Conservation (phyloP, 2,797 vertebrate species). For the Adrianichthys oophorus region DNA sequence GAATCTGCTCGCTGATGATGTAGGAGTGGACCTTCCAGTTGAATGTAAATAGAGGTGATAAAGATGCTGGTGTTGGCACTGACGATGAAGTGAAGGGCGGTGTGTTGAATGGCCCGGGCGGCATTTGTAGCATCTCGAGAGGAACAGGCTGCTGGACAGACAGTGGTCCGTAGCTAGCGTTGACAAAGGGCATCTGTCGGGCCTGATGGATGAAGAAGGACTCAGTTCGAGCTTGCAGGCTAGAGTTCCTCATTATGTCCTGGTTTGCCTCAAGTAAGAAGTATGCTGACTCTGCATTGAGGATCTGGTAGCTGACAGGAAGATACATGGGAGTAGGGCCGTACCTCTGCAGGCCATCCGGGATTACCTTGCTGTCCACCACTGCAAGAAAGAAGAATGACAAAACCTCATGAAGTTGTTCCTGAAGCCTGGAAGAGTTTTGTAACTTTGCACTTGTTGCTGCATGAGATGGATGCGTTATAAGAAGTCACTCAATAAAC, state of each 20-base stretch:
- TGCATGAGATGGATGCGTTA: slow-evolving; percentile 13
- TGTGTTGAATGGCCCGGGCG: slow-evolving; percentile 70
- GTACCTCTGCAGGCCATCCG: slow-evolving; percentile 83
- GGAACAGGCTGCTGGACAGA: slow-evolving; percentile 84
- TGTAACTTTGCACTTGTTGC: slow-evolving; percentile 3
- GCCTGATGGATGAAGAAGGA: slow-evolving; percentile 90
- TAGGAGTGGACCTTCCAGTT: slow-evolving; percentile 85
- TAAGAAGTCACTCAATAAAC: slow-evolving; percentile 25
- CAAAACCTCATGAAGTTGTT: slow-evolving; percentile 10
- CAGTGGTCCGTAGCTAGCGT: slow-evolving; percentile 89
- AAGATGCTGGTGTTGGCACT: slow-evolving; percentile 43
- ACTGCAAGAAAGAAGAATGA: slow-evolving; percentile 72
- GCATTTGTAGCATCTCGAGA: slow-evolving; percentile 78
- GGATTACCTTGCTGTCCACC: slow-evolving; percentile 77
- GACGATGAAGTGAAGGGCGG: slow-evolving; percentile 49
- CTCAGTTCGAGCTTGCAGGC: slow-evolving; percentile 86
- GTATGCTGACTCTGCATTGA: slow-evolving; percentile 84
- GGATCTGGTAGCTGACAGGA: slow-evolving; percentile 87
- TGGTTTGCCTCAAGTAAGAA: slow-evolving; percentile 89
- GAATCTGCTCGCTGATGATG: slow-evolving; percentile 81
- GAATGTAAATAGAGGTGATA: slow-evolving; percentile 77
- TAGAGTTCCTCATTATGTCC: slow-evolving; percentile 89
- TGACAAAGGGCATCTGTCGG: slow-evolving; percentile 80
- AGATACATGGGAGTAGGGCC: slow-evolving; percentile 88
- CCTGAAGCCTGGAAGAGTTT: not conserved